Evolutionary conservation across 2,113 vertebrate genomes (phyloP), one percentile per base, ranked within the genome.

Genomic region (Lynx canadensis): DNA sequence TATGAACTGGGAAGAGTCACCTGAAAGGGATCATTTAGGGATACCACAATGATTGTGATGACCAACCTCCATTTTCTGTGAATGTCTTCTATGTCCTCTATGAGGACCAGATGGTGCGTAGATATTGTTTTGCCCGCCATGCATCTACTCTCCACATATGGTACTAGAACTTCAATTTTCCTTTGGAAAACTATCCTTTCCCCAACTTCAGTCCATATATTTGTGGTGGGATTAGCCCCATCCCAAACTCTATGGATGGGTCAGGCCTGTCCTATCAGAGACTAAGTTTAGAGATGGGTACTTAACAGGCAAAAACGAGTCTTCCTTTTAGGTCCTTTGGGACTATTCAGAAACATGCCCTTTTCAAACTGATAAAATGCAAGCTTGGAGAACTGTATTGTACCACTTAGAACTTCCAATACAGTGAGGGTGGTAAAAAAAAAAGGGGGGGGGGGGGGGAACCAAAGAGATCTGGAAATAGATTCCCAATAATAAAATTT

Each of bases 171-270:
- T 31, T 74, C 19, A 92, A 63, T 48, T 96, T 60, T 79, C 3
- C 25, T 94, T 78, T 94, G 50, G 79, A 94, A 97, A 81, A 88
- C 36, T 65, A 33, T 65, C 52, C 57, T 88, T 78, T 96, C 74
- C 33, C 16, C 29, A 91, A 68, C 36, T 66, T 57, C 10, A 52
- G 33, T 38, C 65, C n/a, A 10, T 15, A 21, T 69, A 2, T 89
- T 76, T 79, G 68, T 79, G 79, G 36, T 88, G 57, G 65, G 80
- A 38, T 84, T 93, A 91, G 66, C 11, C 41, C 11, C 21, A 80
- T 74, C 21, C 13, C 10, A 38, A 93, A 65, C 50, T 73, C 33
- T 80, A 36, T 33, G 38, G 36, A 65, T 65, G 65, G 13, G 84
- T 23, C 45, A 86, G 41, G 36, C 10, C 25, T 57, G 18, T 29